Evolutionary conservation across 1,140 invertebrate species (phyloP).

Genomic region (Lepidurus couesii): DNA sequence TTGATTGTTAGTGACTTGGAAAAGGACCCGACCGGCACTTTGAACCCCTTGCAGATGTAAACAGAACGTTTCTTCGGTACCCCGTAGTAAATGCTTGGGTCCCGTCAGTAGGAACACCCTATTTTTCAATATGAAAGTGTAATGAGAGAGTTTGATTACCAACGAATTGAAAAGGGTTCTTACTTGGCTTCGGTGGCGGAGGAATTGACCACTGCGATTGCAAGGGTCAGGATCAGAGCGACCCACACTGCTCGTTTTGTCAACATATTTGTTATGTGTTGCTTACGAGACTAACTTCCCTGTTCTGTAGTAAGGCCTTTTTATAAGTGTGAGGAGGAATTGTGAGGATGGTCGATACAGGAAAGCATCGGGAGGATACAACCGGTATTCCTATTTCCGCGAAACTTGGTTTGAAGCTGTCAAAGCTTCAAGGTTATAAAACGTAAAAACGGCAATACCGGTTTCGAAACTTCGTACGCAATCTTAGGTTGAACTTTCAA

Average conservation of each 20-base stretch:
- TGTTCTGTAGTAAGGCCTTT: background rate
- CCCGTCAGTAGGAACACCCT: slow-evolving; percentile 48
- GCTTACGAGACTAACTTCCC: background rate
- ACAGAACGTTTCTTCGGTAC: slow-evolving; percentile 45
- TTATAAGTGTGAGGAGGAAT: background rate
- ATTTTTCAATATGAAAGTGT: background rate
- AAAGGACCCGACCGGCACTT: slow-evolving; percentile 43
- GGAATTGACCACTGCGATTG: no score
- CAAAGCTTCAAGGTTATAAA: no score
- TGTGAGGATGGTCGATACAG: no score
- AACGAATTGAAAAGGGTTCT: background rate
- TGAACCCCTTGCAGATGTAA: slow-evolving; percentile 48
- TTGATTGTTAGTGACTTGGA: slow-evolving; percentile 40
- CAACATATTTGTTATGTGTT: background rate
- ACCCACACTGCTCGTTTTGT: background rate
- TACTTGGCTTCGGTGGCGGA: background rate
- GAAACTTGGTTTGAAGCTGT: no score
- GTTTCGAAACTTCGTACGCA: no score
- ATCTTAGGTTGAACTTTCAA: no score
- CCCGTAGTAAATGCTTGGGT: slow-evolving; percentile 46
- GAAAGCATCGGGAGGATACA: no score
- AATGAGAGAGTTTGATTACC: background rate
- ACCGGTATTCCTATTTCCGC: no score
- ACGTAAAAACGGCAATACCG: no score
- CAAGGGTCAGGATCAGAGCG: background rate